Evolutionary conservation across 1,140 invertebrate genomes (phyloP), one percentile per base, ranked within the genome.

Genomic region (Saxidomus purpurata): DNA sequence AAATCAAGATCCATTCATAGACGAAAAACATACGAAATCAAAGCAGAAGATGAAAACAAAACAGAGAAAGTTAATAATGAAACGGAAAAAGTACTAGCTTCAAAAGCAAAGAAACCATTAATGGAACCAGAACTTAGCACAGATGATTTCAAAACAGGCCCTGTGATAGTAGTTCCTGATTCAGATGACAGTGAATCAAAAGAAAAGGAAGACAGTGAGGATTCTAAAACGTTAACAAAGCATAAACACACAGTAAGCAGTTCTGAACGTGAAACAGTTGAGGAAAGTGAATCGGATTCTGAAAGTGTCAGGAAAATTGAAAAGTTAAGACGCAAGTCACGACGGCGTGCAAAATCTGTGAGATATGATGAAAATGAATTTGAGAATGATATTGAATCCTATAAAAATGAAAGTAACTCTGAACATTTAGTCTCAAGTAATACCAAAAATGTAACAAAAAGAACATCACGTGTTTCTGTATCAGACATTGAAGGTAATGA

Each of bases 1-100:
- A 85, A 55, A 55, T 49, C 61, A 2, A 74, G 83, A 25, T 85
- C 83, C 25, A 76, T 38, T 36, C 67, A 38, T 71, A 49, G 49
- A 2, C n/a, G 61, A 2, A 67, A 36, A 52, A 83, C 81, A 40
- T 47, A 31, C 43, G 40, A 43, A 25, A 31, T 52, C 6, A 34
- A 69, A 47, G 22, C 0, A 63, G 36, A 49, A 25, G 61, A 83
- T 6, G 38, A 47, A 31, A 36, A 83, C 36, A 25, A 79, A 47
- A 55, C 15, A n/a, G 77, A 80, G 22, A 76, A 36, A n/a, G 34
- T 40, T 25, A 22, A 67, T 1, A 9, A 34, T 31, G 34, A 71
- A 71, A 38, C 11, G 3, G 36, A 40, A 9, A n/a, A 36, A 71
- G 19, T 71, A 22, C 1, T 19, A 38, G 36, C 11, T 19, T 59